Evolutionary conservation across 2,797 vertebrate species (phyloP).

Genomic region (Pristis pectinata): DNA sequence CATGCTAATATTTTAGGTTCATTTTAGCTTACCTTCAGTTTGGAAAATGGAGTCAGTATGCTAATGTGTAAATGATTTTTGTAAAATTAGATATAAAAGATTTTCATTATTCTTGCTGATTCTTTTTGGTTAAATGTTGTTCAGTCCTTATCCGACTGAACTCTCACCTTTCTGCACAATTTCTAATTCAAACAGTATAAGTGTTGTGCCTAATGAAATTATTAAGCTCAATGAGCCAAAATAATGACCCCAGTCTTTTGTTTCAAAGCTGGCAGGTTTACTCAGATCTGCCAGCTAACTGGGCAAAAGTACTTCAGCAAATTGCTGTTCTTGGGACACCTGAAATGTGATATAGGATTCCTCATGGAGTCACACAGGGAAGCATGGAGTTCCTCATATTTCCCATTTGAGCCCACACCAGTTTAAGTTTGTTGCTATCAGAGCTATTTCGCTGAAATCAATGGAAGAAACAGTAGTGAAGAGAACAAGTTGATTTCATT

Average conservation of each 20-base stretch:
- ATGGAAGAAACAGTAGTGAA: no score
- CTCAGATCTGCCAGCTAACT: no score
- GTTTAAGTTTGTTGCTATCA: no score
- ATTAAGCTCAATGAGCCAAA: not conserved
- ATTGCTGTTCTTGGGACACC: no score
- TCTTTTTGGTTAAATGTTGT: not conserved
- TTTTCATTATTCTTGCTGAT: not conserved
- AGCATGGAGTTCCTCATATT: no score
- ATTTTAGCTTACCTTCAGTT: not conserved
- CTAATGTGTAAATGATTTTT: not conserved
- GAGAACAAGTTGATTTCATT: no score
- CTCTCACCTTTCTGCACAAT: not conserved
- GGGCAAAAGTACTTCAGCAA: no score
- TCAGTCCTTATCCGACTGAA: not conserved
- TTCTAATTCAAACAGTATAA: not conserved
- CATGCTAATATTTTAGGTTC: not conserved
- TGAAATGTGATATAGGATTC: no score
- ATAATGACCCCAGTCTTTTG: not conserved
- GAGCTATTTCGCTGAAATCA: no score
- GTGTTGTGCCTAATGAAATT: not conserved
- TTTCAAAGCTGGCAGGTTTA: no score
- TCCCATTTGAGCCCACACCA: no score
- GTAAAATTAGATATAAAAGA: not conserved
- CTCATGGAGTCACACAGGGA: no score
- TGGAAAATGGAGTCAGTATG: not conserved